Evolutionary conservation across 2,888 invertebrate genomes (phyloP), one percentile per base, ranked within the genome.

Genomic region (Imbricaverruca yamaguchii): DNA sequence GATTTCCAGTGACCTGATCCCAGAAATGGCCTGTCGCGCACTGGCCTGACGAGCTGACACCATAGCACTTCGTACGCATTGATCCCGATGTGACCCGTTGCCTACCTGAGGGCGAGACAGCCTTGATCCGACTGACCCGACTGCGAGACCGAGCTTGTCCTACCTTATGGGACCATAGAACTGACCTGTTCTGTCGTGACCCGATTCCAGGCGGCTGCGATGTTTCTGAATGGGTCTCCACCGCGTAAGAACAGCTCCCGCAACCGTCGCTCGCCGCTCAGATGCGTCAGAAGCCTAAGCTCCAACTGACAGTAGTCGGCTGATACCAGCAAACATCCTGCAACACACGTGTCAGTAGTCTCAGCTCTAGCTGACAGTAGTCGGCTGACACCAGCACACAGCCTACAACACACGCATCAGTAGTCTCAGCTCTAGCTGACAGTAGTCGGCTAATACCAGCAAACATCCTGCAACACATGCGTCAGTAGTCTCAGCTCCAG

Each of bases 301-400:
- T 99, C 99, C 83, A 99, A 87, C 88, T 99, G 99, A 85, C 96
- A 96, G 88, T 96, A 99, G 89, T 99, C 98, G 0, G 97, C 97
- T 0, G 97, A 93, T 79, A 99, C 87, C 81, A 98, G 88, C 79
- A 93, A 87, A 74, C 87, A 87, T 81, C 88, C 89, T 87, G 83
- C 74, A 4, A 39, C 39, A 39, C 39, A 4, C 39, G 39, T 39
- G 39, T 39, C 39, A 39, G 39, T 4, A 39, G 39, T 4, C 39
- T 39, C 4, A 39, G 39, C 39, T 39, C 65, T 8, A 6, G n/a
- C 65, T 9, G 8, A 65, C 21, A 65, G 15, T n/a, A 65, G 65
- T 11, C 65, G 8, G 10, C 65, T 10, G 65, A 18, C 12, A n/a
- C 65, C 15, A 9, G 3, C 65, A 18, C 23, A 65, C n/a, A 65